Conservation (phyloP, 2,888 invertebrate species). For the Drosophila hamatofila region DNA sequence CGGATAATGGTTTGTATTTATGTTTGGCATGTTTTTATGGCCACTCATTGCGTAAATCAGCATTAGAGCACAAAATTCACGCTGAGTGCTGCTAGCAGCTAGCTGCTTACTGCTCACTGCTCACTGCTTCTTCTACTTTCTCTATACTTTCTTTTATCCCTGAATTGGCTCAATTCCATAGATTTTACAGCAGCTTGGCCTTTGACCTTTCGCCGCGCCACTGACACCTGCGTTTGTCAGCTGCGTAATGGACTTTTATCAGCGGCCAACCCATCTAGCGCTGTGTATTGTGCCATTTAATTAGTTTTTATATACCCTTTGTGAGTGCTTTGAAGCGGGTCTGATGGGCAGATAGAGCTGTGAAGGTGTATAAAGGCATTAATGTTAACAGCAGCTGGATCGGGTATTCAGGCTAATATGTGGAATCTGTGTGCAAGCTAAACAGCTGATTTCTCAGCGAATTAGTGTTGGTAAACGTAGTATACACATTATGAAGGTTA, state of each 20-base stretch:
- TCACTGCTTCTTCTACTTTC: neutral
- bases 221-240: slow-evolving; percentile 57
- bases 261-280: slow-evolving; percentile 55
- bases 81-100: slow-evolving; percentile 20
- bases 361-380: too few species aligned
- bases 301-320: slow-evolving; percentile 47
- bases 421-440: too few species aligned
- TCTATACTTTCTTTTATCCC: neutral
- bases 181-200: slow-evolving; percentile 5
- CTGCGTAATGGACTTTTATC: slow-evolving; percentile 53
- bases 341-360: neutral
- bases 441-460: neutral
- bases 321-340: neutral
- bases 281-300: slow-evolving; percentile 53
- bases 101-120: neutral
- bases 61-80: slow-evolving; percentile 42
- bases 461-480: neutral
- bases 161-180: slow-evolving; percentile 15
- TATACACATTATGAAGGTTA: too few species aligned
- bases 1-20: slow-evolving; percentile 59
- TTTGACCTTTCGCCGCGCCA: slow-evolving; percentile 19
- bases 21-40: slow-evolving; percentile 47
- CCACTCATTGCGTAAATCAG: slow-evolving; percentile 56
- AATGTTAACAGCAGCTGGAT: neutral
- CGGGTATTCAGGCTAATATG: neutral